Base-by-base conservation (phyloP, 2,888 invertebrate species). In the Agrochola litura region DNA sequence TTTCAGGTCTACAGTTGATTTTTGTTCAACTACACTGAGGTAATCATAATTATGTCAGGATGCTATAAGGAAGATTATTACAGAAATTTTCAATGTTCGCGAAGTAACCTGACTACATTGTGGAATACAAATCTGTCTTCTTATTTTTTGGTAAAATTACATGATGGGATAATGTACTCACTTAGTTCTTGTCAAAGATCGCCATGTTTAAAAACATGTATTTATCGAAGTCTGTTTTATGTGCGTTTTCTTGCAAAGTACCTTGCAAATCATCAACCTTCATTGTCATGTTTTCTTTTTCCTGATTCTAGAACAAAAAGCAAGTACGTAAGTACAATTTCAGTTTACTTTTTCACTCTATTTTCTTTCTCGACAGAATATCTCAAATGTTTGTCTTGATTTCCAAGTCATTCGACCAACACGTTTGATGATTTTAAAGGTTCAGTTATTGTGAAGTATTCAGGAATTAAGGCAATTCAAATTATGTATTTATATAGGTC, bases 1-100 rank as follows among this genome's bases (percentile, higher is more conserved):
- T 64, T 76, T 76, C 69, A 68, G 70, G 52, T 63, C 4, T 67
- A 43, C 2, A 83, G 83, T 71, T 83, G 63, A 64, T 70, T 83
- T 83, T 70, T 77, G 71, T 77, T 71, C 67, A 71, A 67, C 71
- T 60, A 56, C 22, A 25, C 49, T 54, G 52, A 54, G 25, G 43
- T 49, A 64, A 70, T 60, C 58, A 10, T 52, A 81, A 73, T 64
- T 77, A 52, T n/a, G 52, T 52, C 30, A 30, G 56, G 54, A 58
- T 69, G 61, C n/a, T 63, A 54, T 46, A 63, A 60, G 80, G 68
- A 82, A 82, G 71, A 65, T 73, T 64, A 49, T 49, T 46, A 61
- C 43, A 61, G 19, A 77, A 73, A 61, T 37, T 22, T 12, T 30
- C 37, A 66, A 66, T 79, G 49, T 74, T 71, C 65, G 41, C 19